These are phyloP conservation scores for Typhlomys cinereus DNA, from an alignment of 2,113 vertebrate genomes.

Conservation along the genomic window DNA sequence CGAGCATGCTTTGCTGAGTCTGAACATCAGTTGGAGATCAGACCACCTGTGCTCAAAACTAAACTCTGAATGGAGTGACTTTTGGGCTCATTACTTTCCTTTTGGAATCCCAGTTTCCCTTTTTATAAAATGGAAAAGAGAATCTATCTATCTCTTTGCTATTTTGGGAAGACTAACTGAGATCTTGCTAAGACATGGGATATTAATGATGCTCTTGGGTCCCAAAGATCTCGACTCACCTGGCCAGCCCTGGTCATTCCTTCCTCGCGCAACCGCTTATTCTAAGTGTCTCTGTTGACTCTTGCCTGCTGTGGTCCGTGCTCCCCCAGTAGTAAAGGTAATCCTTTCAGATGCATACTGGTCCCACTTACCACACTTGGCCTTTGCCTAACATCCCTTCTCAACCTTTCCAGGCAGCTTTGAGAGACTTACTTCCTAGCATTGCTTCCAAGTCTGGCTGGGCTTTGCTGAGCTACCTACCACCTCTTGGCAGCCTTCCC, in stretches of 20 bases:
- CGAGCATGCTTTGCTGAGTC: neutral
- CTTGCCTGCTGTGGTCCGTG: neutral
- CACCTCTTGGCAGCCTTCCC: neutral
- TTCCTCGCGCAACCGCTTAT: neutral
- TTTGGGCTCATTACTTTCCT: neutral
- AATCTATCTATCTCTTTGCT: neutral
- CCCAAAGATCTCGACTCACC: neutral
- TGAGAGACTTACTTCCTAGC: neutral
- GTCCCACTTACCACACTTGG: too few species aligned
- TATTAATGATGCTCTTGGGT: neutral
- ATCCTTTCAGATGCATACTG: neutral
- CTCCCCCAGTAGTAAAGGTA: neutral
- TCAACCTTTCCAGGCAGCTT: neutral
- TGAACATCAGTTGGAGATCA: neutral
- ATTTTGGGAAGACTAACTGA: neutral
- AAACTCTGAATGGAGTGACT: neutral
- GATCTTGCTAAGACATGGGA: neutral
- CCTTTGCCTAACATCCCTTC: neutral
- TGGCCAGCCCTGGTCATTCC: neutral
- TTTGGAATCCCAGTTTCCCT: neutral
- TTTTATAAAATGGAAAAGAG: neutral
- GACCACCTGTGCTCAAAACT: neutral
- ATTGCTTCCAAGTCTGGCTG: neutral
- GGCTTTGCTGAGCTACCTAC: too few species aligned
- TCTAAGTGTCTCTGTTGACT: too few species aligned